These are phyloP conservation scores for Willowsia nigromaculata DNA, from an alignment of 2,888 invertebrate species.

Conservation along the genomic window DNA sequence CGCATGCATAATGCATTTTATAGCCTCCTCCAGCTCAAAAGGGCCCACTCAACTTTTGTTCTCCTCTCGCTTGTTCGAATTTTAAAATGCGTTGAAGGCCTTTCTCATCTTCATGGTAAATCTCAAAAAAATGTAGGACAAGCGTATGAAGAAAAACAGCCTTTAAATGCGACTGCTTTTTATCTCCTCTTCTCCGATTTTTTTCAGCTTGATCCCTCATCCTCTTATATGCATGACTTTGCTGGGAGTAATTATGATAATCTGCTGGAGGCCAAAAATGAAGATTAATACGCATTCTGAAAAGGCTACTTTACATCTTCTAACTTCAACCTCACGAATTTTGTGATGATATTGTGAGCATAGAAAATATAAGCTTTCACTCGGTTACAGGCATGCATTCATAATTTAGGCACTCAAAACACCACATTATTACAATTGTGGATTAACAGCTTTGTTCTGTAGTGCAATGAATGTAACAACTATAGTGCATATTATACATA, in stretches of 20 bases:
- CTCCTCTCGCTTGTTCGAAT: neutral
- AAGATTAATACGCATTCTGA: slow-evolving; percentile 65
- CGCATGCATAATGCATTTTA: neutral
- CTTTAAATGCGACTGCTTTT: slow-evolving; percentile 34
- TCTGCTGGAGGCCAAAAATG: slow-evolving; percentile 75
- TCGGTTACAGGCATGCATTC: neutral
- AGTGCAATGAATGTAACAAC: neutral
- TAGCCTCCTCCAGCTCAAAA: neutral
- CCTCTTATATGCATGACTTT: slow-evolving; percentile 35
- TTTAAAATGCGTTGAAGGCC: neutral
- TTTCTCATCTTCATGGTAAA: neutral
- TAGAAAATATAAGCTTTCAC: neutral
- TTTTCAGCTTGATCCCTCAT: slow-evolving; percentile 12
- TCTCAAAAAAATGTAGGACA: slow-evolving; percentile 33
- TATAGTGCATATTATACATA: neutral
- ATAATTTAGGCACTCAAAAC: neutral
- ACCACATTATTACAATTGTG: neutral
- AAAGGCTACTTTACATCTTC: neutral
- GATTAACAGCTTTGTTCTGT: neutral
- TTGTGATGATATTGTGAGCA: neutral
- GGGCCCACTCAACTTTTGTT: neutral
- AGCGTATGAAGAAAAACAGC: neutral
- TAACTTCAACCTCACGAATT: neutral
- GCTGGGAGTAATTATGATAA: slow-evolving; percentile 75
- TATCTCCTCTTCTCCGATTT: neutral